These are phyloP conservation scores for Trissonchulus sp. DNA, from an alignment of 2,888 invertebrate genomes.

Conservation along the genomic window DNA sequence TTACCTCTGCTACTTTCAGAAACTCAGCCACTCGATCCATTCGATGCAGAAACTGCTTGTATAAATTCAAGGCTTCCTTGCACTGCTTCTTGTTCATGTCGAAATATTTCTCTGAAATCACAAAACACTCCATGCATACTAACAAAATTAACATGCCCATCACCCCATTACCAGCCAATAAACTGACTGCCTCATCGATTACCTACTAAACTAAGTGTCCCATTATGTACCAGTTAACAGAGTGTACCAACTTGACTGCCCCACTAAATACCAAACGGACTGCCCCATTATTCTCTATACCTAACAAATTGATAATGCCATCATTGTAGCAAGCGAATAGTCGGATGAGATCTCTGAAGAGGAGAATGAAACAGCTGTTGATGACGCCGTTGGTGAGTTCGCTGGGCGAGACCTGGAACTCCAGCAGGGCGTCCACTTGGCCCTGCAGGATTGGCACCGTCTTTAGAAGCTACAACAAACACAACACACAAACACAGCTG, in stretches of 20 bases:
- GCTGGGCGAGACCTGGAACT: conserved; percentile 82
- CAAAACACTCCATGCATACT: too few species aligned
- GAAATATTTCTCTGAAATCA: conserved; percentile 85
- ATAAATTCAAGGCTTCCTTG: conserved; percentile 91
- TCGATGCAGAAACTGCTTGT: conserved; percentile 94
- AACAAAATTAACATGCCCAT: too few species aligned
- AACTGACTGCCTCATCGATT: too few species aligned
- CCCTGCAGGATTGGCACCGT: conserved; percentile 89
- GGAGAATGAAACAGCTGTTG: conserved; percentile 96
- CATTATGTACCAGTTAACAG: too few species aligned
- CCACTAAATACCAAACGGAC: too few species aligned
- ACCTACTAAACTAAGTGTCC: too few species aligned
- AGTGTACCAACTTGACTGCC: too few species aligned
- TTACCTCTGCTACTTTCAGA: conserved; percentile 67
- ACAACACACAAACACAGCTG: too few species aligned
- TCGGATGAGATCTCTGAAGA: conserved; percentile 97
- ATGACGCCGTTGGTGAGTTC: conserved; percentile 97
- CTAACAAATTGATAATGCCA: conserved; percentile 92
- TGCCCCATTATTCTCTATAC: too few species aligned
- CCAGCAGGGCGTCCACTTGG: conserved; percentile 87
- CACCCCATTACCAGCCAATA: too few species aligned
- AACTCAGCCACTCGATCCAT: conserved; percentile 99
- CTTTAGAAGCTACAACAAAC: conserved; percentile 66
- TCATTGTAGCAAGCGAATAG: conserved; percentile 99
- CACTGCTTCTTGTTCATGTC: conserved; percentile 99